Evolutionary conservation across 2,113 vertebrate species (phyloP), one percentile per base, ranked within the genome.

Genomic region (Heliornis fulica): DNA sequence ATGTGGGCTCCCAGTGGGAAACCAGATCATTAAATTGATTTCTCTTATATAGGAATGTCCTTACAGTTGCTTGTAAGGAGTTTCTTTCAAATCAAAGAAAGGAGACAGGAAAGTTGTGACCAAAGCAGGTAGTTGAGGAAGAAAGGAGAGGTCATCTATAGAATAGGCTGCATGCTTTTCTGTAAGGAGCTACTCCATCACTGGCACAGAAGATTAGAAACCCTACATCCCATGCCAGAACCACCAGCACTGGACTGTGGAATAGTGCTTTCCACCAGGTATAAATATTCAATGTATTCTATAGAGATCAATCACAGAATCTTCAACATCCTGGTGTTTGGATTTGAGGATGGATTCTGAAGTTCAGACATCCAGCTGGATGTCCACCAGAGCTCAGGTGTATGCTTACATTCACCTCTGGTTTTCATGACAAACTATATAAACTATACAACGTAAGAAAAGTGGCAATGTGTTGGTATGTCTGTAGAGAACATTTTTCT

Each of bases 141-240:
- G 66, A 79, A 64, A 46, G 11, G 26, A 65, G 13, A 22, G 3
- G 9, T 46, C 61, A 59, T 26, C 9, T 12, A 20, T 57, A 66
- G 23, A 89, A 63, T 15, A 66, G 14, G n/a, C 29, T 61, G 16
- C 11, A 31, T 76, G 32, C 20, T 81, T 78, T 87, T 1, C 0
- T 32, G 13, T 34, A 29, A 81, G 23, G 46, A 81, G 0, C 19
- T 29, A 4, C 15, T 1, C 10, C 54, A 1, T 51, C 14, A 11
- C 1, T 85, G 21, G n/a, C 41, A 51, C 14, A 60, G 28, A 16
- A 56, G 14, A 71, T 28, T 7, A 56, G n/a, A 88, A 87, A n/a
- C 13, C 48, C 28, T 48, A 0, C 0, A 1, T 61, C 32, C 45
- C 40, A 76, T 18, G 12, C 20, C 43, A 89, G n/a, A 80, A 10